phyloP scores from a whole-genome alignment of 2,888 invertebrate species.

The Drosophila recens region DNA sequence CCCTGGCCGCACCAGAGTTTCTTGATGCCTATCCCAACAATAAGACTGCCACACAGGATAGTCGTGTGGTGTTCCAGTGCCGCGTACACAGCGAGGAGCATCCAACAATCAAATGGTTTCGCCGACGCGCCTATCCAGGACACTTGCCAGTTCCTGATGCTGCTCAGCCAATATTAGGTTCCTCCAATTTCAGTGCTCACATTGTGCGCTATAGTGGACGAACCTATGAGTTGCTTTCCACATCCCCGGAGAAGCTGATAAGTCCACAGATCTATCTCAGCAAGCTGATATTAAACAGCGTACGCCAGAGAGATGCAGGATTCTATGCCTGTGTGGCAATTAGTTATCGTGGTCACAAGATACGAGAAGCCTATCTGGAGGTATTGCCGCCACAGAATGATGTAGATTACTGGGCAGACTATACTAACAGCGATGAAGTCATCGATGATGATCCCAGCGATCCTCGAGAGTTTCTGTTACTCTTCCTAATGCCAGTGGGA shows the following conservation, averaged over 20 bases:
- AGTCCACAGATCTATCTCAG: constrained; percentile 83
- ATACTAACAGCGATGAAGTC: constrained; percentile 61
- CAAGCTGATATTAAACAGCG: constrained; percentile 82
- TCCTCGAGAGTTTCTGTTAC: constrained; percentile 77
- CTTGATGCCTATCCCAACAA: constrained; percentile 82
- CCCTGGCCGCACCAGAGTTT: constrained; percentile 81
- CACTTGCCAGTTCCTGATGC: constrained; percentile 36
- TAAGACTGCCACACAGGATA: constrained; percentile 68
- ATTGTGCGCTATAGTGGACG: constrained; percentile 81
- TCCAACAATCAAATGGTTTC: constrained; percentile 84
- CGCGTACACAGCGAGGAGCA: constrained; percentile 83
- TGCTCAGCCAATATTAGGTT: constrained; percentile 8
- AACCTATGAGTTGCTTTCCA: constrained; percentile 80
- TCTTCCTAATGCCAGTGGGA: constrained; percentile 84
- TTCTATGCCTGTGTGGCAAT: constrained; percentile 84
- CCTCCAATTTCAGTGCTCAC: constrained; percentile 75
- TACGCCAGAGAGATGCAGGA: constrained; percentile 78
- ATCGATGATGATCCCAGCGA: constrained; percentile 53
- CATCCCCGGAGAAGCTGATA: constrained; percentile 80
- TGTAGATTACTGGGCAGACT: constrained; percentile 79
- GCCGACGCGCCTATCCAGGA: constrained; percentile 55
- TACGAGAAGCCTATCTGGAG: constrained; percentile 82
- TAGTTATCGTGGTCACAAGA: constrained; percentile 83
- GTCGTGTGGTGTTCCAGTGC: constrained; percentile 83
- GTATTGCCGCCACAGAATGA: constrained; percentile 55